Base-by-base conservation (phyloP, 2,113 vertebrate genomes). In the Siphamia tubifer region DNA sequence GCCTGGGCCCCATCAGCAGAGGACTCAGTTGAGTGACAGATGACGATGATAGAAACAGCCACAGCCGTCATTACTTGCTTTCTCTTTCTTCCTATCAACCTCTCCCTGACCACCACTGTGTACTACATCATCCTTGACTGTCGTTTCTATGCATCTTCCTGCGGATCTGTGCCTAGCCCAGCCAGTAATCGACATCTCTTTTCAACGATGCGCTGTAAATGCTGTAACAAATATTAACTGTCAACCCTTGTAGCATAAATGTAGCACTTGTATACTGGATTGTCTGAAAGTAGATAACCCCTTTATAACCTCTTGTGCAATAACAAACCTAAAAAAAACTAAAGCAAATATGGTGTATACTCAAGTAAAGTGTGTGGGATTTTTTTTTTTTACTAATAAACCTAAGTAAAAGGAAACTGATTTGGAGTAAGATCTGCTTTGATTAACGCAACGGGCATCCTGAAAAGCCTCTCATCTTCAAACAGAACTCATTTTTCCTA, bases 121-220 rank as follows among this genome's bases (percentile, higher is more conserved):
- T 44, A 61, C 25, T 39, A 48, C 51, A 54, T 83, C 58, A 56
- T 76, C 43, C 47, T 21, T 40, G 62, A 36, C 49, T 43, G 44
- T 32, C 44, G 51, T 54, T 77, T 68, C 43, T 43, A 75, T 80
- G 57, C 13, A 42, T 79, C 68, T 73, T 60, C 42, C 32, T 21
- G 34, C 80, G 52, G 61, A 45, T 78, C 30, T 55, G 39, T 62
- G 43, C 44, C 40, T 61, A 24, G 12, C 42, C 42, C 51, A 27
- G 67, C 11, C 27, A 60, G 48, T 61, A 71, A 60, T 83, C 65
- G 60, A 66, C 63, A 70, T n/a, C n/a, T n/a, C n/a, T n/a, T n/a
- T n/a, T n/a, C n/a, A n/a, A n/a, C n/a, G n/a, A n/a, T n/a, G n/a
- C n/a, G n/a, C n/a, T n/a, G n/a, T n/a, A n/a, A n/a, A n/a, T n/a